These are phyloP conservation scores for Erebia palarica DNA, from an alignment of 2,888 invertebrate species.

Conservation along the genomic window DNA sequence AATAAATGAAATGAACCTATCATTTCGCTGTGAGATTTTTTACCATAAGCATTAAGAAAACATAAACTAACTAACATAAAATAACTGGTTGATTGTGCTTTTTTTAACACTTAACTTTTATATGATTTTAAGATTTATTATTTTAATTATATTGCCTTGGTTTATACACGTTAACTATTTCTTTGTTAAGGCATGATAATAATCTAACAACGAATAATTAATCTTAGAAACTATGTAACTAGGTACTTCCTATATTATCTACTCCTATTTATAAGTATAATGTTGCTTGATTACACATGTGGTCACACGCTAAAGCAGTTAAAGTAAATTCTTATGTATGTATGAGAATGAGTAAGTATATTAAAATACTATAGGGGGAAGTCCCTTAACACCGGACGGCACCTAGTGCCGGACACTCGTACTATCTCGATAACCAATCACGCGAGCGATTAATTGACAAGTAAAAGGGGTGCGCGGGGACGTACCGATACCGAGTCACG, in stretches of 20 bases:
- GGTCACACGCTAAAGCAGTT: not conserved
- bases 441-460: too few relatives aligned
- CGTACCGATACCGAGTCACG: too few relatives aligned
- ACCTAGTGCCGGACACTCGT: too few relatives aligned
- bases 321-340: not conserved
- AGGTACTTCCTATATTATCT: not conserved
- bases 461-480: too few relatives aligned
- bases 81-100: not conserved
- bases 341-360: not conserved
- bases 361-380: too few relatives aligned
- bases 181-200: not conserved
- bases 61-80: not conserved
- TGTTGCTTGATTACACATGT: not conserved
- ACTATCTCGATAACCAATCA: too few relatives aligned
- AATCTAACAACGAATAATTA: not conserved
- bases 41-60: too few relatives aligned
- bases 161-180: not conserved
- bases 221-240: not conserved
- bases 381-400: too few relatives aligned
- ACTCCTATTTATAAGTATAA: not conserved
- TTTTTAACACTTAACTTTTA: not conserved
- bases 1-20: too few relatives aligned
- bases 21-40: too few relatives aligned
- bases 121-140: not conserved
- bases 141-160: slow-evolving; percentile 3